These are phyloP conservation scores for Vesta saturnalis DNA, from an alignment of 2,888 invertebrate species.

Conservation along the genomic window DNA sequence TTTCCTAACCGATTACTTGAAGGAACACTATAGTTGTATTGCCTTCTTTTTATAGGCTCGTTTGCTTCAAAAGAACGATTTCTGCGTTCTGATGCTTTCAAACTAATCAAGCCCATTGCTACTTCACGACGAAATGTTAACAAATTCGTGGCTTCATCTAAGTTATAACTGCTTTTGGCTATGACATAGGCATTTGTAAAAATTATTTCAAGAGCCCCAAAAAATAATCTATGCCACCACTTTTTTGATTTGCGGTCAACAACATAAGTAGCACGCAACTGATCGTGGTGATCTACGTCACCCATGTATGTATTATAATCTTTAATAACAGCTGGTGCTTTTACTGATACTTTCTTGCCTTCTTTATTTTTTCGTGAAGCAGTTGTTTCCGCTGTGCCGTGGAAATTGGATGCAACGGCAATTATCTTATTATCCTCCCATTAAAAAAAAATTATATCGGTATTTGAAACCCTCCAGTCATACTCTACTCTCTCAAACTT, in stretches of 20 bases:
- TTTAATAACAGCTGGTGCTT: not conserved
- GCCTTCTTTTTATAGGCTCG: not conserved
- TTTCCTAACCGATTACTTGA: not conserved
- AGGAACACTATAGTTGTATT: not conserved
- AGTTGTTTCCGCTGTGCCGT: constrained; percentile 9
- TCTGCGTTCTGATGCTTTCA: not conserved
- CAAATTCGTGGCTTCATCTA: not conserved
- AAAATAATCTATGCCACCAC: constrained; percentile 47
- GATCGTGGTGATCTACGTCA: constrained; percentile 15
- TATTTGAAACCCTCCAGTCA: constrained; percentile 21
- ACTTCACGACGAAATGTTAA: not conserved
- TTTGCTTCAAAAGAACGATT: not conserved
- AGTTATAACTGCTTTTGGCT: constrained; percentile 11
- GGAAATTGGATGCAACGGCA: constrained; percentile 48
- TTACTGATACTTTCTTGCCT: constrained; percentile 3
- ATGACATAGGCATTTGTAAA: constrained; percentile 43
- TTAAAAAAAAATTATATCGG: constrained; percentile 12
- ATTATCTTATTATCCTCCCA: constrained; percentile 54
- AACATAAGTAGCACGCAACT: constrained; percentile 10
- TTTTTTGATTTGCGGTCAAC: constrained; percentile 36
- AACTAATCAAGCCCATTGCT: not conserved
- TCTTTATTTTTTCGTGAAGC: constrained; percentile 3
- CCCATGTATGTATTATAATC: constrained; percentile 14
- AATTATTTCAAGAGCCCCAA: constrained; percentile 42
- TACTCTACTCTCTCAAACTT: constrained; percentile 39